Evolutionary conservation across 2,797 vertebrate genomes (phyloP), one percentile per base, ranked within the genome.

Genomic region (Bradypodion pumilum): DNA sequence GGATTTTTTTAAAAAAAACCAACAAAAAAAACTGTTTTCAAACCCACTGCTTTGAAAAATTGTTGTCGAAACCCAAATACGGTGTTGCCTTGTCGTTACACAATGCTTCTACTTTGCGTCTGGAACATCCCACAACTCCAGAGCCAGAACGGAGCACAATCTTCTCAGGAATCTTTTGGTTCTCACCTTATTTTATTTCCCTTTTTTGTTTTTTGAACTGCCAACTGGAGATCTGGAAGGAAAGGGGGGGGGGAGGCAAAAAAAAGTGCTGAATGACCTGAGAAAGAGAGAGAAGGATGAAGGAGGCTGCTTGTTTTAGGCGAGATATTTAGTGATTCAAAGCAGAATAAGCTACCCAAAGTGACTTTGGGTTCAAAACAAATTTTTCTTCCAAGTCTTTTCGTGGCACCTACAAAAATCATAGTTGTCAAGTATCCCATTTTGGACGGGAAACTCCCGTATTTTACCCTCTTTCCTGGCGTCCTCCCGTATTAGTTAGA

Each of bases 161-260:
- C 74, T 85, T 83, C 68, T 59, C 88, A 89, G 89, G 83, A 86
- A 74, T 89, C 91, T 90, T 84, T 88, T 8, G 59, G 19, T 56
- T 74, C 69, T 79, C 35, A 19, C 37, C 44, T 59, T 62, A n/a
- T 49, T 49, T 70, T n/a, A n/a, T n/a, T n/a, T n/a, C n/a, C n/a
- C 32, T n/a, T 56, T 70, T 37, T 46, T 68, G 16, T 7, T 25
- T 37, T 66, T 83, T 70, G 0, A 32, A 0, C 84, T 62, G 56
- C 73, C 86, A 75, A 75, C 78, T 92, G 90, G 86, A 89, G 89
- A 87, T 83, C 93, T 94, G 88, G 37, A 77, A 86, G 12, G 72
- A 29, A 79, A 52, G 77, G 2, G 29, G 12, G 15, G 25, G 46
- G 29, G 25, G 56, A 37, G 10, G 5, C 25, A 52, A 29, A 59